Percentiles rank a stretch among this genome's conserved stretches.
Conservation (phyloP, 2,797 vertebrate genomes). For the Sparus aurata region DNA sequence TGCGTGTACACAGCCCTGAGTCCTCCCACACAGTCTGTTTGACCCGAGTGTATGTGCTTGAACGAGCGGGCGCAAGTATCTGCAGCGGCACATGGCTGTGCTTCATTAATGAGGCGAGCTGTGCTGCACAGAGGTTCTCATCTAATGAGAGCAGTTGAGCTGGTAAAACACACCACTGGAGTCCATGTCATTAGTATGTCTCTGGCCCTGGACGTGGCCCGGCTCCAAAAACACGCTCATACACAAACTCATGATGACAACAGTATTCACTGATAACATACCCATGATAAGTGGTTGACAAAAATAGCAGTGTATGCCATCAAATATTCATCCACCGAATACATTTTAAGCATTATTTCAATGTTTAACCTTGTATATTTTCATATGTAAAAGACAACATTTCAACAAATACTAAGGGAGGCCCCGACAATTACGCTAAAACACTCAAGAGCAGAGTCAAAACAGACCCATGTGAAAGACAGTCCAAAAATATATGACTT, state of each 20-base stretch:
- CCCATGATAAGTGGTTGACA: neutral
- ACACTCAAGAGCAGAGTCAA: slow-evolving; percentile 22
- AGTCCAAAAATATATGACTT: slow-evolving; percentile 1
- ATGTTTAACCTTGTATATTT: slow-evolving; percentile 15
- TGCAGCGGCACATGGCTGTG: slow-evolving; percentile 96
- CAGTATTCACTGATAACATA: slow-evolving; percentile 43
- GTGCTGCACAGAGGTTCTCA: slow-evolving; percentile 91
- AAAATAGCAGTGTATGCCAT: slow-evolving; percentile 9
- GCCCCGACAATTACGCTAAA: slow-evolving; percentile 27
- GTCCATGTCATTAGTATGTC: slow-evolving; percentile 82
- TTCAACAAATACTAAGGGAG: no score
- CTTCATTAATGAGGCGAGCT: slow-evolving; percentile 96
- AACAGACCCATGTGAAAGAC: slow-evolving; percentile 10
- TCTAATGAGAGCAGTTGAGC: slow-evolving; percentile 99
- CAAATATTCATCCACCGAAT: slow-evolving; percentile 5
- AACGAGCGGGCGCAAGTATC: slow-evolving; percentile 74
- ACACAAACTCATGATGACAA: slow-evolving; percentile 66
- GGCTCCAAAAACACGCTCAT: slow-evolving; percentile 60
- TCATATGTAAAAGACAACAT: slow-evolving; percentile 8
- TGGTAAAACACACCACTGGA: slow-evolving; percentile 88
- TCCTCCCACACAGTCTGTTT: slow-evolving; percentile 82
- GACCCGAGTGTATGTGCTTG: slow-evolving; percentile 72
- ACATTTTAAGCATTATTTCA: neutral
- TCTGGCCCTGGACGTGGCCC: slow-evolving; percentile 74
- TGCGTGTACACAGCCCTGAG: slow-evolving; percentile 59